These are phyloP conservation scores for Imbricaverruca yamaguchii DNA, from an alignment of 2,888 invertebrate genomes.

Conservation along the genomic window DNA sequence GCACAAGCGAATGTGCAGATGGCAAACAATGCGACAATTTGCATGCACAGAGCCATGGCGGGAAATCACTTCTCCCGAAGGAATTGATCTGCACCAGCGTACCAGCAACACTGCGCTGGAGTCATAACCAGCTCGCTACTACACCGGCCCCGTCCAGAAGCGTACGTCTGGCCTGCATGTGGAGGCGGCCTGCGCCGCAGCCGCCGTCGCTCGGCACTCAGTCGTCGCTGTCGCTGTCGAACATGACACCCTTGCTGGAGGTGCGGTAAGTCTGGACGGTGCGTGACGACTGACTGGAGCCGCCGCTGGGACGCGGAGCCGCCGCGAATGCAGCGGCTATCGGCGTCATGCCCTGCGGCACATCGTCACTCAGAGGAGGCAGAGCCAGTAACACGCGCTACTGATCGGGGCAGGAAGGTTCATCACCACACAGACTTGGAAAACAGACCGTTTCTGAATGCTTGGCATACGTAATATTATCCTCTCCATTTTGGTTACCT, in stretches of 20 bases:
- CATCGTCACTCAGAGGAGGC: background rate
- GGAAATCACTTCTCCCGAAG: no score
- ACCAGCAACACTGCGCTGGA: no score
- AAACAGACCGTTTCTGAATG: background rate
- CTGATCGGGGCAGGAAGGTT: background rate
- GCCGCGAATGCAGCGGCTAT: background rate
- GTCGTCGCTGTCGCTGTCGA: background rate
- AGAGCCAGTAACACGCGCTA: no score
- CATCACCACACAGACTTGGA: background rate
- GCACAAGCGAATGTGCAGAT: no score
- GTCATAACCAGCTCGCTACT: no score
- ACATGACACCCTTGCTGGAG: background rate
- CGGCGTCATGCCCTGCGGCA: background rate
- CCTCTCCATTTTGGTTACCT: background rate
- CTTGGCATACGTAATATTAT: background rate
- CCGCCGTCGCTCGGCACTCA: no score
- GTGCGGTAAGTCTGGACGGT: background rate
- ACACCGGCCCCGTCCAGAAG: no score
- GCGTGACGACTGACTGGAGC: background rate
- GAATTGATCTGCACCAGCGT: no score
- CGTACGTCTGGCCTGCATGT: no score
- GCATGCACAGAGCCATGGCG: no score
- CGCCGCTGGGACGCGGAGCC: background rate
- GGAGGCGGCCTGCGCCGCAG: no score
- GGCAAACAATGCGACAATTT: no score